These are phyloP conservation scores for Sycon ciliatum DNA, from an alignment of 37 sponge, comb jelly and placozoan genomes.

Conservation along the genomic window DNA sequence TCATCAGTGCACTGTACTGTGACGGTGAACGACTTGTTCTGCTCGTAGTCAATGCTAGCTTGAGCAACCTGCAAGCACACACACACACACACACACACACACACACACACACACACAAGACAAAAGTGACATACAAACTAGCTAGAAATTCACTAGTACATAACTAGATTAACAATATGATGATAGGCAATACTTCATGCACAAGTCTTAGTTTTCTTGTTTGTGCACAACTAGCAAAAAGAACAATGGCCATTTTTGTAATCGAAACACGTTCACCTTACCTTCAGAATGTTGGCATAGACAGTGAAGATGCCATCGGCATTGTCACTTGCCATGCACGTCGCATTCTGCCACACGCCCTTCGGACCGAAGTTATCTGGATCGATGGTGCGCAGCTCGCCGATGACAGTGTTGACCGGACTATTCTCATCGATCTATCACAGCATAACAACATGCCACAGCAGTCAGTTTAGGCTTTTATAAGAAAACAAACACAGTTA, in stretches of 20 bases:
- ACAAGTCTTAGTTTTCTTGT: too few species aligned
- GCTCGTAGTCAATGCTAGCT: not conserved
- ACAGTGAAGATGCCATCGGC: not conserved
- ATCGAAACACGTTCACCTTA: not conserved
- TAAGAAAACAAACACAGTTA: too few species aligned
- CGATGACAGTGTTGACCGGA: not conserved
- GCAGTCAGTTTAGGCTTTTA: too few species aligned
- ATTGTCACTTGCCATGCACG: not conserved
- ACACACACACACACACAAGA: not conserved
- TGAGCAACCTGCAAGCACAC: not conserved
- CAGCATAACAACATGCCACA: too few species aligned
- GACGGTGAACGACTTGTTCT: not conserved
- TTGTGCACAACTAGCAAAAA: too few species aligned
- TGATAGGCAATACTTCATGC: too few species aligned
- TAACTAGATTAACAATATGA: too few species aligned
- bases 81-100: not conserved
- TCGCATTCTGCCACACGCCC: not conserved
- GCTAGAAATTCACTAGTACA: not conserved
- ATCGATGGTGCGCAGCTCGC: not conserved
- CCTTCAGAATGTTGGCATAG: not conserved
- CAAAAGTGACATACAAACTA: not conserved
- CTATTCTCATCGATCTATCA: not conserved
- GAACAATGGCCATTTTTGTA: not conserved
- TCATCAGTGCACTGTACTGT: not conserved
- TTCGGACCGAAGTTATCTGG: constrained; percentile 1